Base-by-base conservation (phyloP, 2,888 invertebrate genomes). In the Eupelmus urozonus region DNA sequence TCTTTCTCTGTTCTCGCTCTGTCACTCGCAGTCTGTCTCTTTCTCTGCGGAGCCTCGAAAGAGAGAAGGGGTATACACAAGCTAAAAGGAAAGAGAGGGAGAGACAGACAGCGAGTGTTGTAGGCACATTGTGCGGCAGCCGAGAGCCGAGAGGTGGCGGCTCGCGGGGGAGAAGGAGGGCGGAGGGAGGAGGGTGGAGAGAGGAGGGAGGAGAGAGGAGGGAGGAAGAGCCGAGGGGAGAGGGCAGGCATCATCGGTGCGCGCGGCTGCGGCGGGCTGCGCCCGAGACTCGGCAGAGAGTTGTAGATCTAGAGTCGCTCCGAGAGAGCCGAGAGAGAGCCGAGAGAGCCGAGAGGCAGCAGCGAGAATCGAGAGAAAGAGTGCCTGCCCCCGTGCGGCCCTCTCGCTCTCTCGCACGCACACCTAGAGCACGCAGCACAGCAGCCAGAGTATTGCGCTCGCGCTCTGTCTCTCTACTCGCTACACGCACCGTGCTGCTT, bases 51-150 rank as follows among this genome's bases (percentile, higher is more conserved):
- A 9, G 18, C 20, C n/a, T 16, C 4, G 66, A 45, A 16, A 45
- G 45, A 45, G 13, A 16, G 45, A 45, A 7, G 45, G 29, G 13
- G 18, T n/a, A 34, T 57, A 29, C 0, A 27, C 1, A 62, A 29
- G 29, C n/a, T n/a, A 16, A 4, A 34, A 20, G 67, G n/a, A 60
- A 11, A 3, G 34, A 60, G 29, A 53, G 67, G 60, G 57, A 70
- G 29, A 53, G 71, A 57, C 51, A 70, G 59, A 34, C 29, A 29
- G 70, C 16, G 73, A n/a, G 59, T 62, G 63, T 34, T 27, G 51
- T 20, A 65, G 16, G 3, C 34, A 9, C 9, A 34, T 34, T 5
- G 34, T 34, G 34, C 34, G 9, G 9, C 34, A 9, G n/a, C n/a
- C n/a, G n/a, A n/a, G n/a, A n/a, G n/a, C n/a, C n/a, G n/a, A n/a